Percentiles rank a stretch among this genome's conserved stretches.
These are phyloP conservation scores for Unio pictorum DNA, from an alignment of 2,888 invertebrate species.

Conservation along the genomic window DNA sequence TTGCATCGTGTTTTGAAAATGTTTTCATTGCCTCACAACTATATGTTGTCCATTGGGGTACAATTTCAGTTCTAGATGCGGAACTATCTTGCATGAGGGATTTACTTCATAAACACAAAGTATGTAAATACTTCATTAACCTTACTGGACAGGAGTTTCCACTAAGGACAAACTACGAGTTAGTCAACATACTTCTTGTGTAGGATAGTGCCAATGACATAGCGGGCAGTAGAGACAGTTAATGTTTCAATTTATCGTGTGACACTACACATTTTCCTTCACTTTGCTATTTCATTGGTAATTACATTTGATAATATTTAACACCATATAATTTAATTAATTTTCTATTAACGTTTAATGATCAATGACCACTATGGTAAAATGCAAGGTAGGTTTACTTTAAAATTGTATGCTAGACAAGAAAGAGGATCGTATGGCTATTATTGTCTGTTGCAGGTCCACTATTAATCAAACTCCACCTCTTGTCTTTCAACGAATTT, in stretches of 20 bases:
- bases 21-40: constrained; percentile 39
- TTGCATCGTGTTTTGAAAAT: constrained; percentile 49
- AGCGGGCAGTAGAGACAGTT: constrained; percentile 44
- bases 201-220: constrained; percentile 63
- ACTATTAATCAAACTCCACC: no score
- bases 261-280: no score
- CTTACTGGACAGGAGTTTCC: constrained; percentile 67
- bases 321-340: no score
- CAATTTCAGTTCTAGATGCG: constrained; percentile 53
- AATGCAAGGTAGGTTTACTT: no score
- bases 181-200: constrained; percentile 57
- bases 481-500: no score
- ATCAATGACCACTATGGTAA: no score
- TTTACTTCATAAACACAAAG: constrained; percentile 29
- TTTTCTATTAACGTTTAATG: no score
- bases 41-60: constrained; percentile 53
- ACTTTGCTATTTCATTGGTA: background rate
- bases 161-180: constrained; percentile 61
- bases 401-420: no score
- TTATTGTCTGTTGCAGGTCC: no score
- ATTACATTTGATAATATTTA: background rate
- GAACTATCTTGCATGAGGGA: constrained; percentile 56
- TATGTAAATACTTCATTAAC: constrained; percentile 67
- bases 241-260: background rate
- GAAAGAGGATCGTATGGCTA: no score